A percentile compares a stretch with the other conserved stretches of the same genome.
These are phyloP conservation scores for Gambusia holbrooki DNA, from an alignment of 2,113 vertebrate genomes.

Conservation along the genomic window DNA sequence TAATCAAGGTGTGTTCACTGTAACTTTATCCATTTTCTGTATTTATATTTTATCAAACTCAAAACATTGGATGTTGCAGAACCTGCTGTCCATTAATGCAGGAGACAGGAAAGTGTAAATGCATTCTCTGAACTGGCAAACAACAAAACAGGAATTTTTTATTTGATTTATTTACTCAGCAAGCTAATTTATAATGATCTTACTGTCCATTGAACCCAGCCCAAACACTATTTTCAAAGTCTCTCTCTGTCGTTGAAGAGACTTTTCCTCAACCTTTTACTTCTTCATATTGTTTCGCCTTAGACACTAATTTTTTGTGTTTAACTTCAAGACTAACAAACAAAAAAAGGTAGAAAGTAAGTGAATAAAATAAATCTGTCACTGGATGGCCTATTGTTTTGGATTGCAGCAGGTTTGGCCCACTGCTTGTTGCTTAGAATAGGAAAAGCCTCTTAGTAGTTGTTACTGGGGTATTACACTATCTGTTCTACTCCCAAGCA, in stretches of 20 bases:
- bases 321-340: not conserved
- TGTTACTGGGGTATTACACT: slow-evolving; percentile 48
- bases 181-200: too few species aligned
- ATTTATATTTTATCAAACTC: not conserved
- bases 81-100: not conserved
- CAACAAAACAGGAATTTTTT: not conserved
- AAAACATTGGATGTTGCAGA: not conserved
- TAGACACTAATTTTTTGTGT: too few species aligned
- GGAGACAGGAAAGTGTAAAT: not conserved
- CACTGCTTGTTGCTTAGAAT: slow-evolving; percentile 60
- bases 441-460: slow-evolving; percentile 76
- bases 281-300: too few species aligned
- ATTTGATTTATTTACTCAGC: too few species aligned
- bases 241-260: too few species aligned
- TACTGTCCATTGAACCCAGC: too few species aligned
- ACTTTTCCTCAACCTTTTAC: too few species aligned
- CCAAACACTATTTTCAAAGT: too few species aligned
- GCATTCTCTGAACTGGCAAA: not conserved
- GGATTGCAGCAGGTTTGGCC: slow-evolving; percentile 19
- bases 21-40: not conserved
- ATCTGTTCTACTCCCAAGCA: slow-evolving; percentile 46
- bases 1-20: too few species aligned
- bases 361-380: not conserved
- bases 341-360: not conserved
- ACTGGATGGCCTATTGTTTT: slow-evolving; percentile 26